These are phyloP conservation scores for Triplophysa tibetana DNA, from an alignment of 2,113 vertebrate species.

Conservation along the genomic window DNA sequence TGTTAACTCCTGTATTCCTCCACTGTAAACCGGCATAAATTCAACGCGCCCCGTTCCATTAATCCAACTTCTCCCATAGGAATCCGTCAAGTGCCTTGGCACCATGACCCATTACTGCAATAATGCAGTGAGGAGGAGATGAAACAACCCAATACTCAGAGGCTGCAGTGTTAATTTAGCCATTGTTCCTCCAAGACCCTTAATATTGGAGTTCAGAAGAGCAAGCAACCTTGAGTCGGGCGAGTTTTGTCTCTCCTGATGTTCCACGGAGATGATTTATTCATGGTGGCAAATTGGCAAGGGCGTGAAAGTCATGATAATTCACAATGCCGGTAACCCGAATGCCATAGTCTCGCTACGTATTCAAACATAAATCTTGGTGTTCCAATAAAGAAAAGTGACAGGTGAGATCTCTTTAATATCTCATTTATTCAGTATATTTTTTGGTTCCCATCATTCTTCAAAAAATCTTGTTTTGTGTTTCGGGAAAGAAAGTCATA, in stretches of 20 bases:
- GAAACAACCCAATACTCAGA: slow-evolving; percentile 30
- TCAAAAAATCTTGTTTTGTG: too few species aligned
- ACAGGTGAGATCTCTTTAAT: too few species aligned
- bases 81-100: slow-evolving; percentile 50
- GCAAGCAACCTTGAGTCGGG: slow-evolving; percentile 39
- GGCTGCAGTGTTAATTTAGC: slow-evolving; percentile 38
- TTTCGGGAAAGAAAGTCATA: too few species aligned
- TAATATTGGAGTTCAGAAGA: slow-evolving; percentile 11
- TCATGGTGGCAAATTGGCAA: slow-evolving; percentile 43
- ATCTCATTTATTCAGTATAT: too few species aligned
- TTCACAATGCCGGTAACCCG: slow-evolving; percentile 12
- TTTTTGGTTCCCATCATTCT: too few species aligned
- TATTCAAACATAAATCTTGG: neutral
- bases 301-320: slow-evolving; percentile 49
- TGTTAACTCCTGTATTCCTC: slow-evolving; percentile 48
- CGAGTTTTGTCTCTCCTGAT: slow-evolving; percentile 31
- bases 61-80: slow-evolving; percentile 49
- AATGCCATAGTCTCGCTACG: neutral
- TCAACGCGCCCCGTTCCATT: slow-evolving; percentile 49
- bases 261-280: slow-evolving; percentile 41
- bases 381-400: too few species aligned
- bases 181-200: slow-evolving; percentile 37
- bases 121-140: slow-evolving; percentile 38
- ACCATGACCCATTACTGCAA: slow-evolving; percentile 50
- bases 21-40: slow-evolving; percentile 52